These are phyloP conservation scores for Microctenopoma steveboyesi DNA, from an alignment of 2,797 vertebrate species.

Conservation along the genomic window DNA sequence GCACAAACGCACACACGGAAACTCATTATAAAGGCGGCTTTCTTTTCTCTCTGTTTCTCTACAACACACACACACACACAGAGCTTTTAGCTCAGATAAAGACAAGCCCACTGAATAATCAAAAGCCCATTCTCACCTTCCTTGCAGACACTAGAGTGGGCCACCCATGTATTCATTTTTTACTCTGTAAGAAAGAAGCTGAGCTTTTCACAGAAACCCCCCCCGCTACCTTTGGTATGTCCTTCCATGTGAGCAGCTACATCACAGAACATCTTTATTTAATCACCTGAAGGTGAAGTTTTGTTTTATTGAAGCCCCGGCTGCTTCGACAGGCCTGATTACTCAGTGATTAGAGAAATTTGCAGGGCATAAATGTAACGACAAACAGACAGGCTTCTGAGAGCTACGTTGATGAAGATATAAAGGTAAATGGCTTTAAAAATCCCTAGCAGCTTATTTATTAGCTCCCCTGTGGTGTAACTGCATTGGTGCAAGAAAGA, in stretches of 20 bases:
- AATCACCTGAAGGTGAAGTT: constrained; percentile 10
- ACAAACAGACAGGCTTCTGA: constrained; percentile 31
- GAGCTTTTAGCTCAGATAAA: constrained; percentile 4
- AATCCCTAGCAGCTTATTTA: constrained; percentile 55
- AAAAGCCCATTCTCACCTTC: constrained; percentile 63
- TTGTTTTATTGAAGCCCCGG: constrained; percentile 36
- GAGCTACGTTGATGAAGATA: constrained; percentile 30
- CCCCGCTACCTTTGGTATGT: constrained; percentile 27
- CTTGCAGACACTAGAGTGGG: constrained; percentile 50
- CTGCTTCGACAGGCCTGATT: constrained; percentile 47
- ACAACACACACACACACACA: constrained; percentile 30
- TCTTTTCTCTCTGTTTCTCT: constrained; percentile 4
- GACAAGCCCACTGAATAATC: constrained; percentile 51
- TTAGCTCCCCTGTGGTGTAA: constrained; percentile 53
- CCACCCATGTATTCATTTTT: constrained; percentile 58
- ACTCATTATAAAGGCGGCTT: constrained; percentile 37
- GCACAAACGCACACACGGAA: constrained; percentile 6
- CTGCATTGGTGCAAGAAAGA: constrained; percentile 35
- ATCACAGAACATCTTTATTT: constrained; percentile 51
- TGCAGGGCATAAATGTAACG: constrained; percentile 61
- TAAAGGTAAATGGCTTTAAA: constrained; percentile 37
- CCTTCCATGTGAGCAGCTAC: constrained; percentile 36
- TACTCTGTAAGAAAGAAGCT: constrained; percentile 32
- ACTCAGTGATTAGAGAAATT: constrained; percentile 57
- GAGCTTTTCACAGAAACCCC: constrained; percentile 26